Evolutionary conservation across 1,140 invertebrate genomes (phyloP).

Genomic region (Tribolium castaneum): DNA sequence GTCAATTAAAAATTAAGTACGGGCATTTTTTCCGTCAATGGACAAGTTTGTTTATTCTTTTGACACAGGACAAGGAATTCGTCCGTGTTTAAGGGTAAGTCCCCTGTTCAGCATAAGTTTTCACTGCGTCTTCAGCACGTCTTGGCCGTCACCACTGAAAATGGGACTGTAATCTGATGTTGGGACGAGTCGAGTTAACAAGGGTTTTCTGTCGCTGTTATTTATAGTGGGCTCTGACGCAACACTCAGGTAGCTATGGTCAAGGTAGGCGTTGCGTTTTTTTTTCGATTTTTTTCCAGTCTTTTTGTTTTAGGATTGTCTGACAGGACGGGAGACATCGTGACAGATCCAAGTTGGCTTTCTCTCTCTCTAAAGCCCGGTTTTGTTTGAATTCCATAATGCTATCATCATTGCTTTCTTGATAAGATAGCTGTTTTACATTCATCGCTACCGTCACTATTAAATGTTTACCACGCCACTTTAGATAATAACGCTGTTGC

Average conservation of each 20-base stretch:
- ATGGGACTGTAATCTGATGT: constrained; percentile 57
- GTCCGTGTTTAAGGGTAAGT: constrained; percentile 50
- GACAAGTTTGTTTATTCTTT: constrained; percentile 54
- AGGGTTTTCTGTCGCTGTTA: constrained; percentile 61
- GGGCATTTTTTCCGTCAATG: constrained; percentile 45
- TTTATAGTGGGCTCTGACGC: constrained; percentile 59
- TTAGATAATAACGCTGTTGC: constrained; percentile 54
- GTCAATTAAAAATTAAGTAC: constrained; percentile 56
- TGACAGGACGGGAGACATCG: constrained; percentile 54
- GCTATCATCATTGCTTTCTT: constrained; percentile 58
- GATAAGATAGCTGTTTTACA: constrained; percentile 60
- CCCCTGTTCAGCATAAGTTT: constrained; percentile 38
- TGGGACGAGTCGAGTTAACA: constrained; percentile 57
- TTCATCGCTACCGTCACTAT: constrained; percentile 54
- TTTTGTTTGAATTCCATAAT: constrained; percentile 53
- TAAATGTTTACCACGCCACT: constrained; percentile 56
- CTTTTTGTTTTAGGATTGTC: constrained; percentile 53
- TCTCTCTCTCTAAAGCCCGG: constrained; percentile 44
- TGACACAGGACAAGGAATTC: constrained; percentile 49
- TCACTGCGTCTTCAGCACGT: not conserved
- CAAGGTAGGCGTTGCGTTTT: constrained; percentile 61
- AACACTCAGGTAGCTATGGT: constrained; percentile 61
- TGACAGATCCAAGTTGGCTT: constrained; percentile 56
- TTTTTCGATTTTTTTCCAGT: constrained; percentile 48
- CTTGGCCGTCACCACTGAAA: not conserved